These are phyloP conservation scores for Psammodynastes pulverulentus DNA, from an alignment of 2,113 vertebrate species.

Conservation along the genomic window DNA sequence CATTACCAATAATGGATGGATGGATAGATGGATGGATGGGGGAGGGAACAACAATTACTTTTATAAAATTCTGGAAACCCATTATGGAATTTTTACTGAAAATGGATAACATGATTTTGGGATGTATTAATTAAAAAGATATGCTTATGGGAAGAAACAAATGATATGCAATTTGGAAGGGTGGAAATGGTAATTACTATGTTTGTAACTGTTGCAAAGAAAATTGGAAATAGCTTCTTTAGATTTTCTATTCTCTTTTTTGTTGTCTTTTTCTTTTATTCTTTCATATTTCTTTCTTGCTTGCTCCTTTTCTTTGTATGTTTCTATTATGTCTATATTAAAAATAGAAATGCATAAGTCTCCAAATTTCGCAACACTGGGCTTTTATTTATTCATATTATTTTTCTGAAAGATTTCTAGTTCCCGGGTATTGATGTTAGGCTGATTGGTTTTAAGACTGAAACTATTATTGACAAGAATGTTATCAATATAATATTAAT, in stretches of 20 bases:
- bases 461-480: conserved; percentile 72
- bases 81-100: not conserved
- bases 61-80: not conserved
- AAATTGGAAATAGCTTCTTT: not conserved
- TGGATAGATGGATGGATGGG: too few species aligned
- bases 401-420: not conserved
- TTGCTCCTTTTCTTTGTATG: not conserved
- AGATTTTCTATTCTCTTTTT: not conserved
- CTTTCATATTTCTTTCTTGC: not conserved
- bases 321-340: not conserved
- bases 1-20: not conserved
- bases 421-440: too few species aligned
- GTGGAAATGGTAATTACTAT: not conserved
- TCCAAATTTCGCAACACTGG: not conserved
- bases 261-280: not conserved
- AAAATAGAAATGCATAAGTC: not conserved
- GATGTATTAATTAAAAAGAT: not conserved
- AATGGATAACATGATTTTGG: not conserved
- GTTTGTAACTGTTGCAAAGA: not conserved
- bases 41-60: not conserved
- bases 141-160: not conserved
- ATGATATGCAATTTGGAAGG: not conserved
- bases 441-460: too few species aligned
- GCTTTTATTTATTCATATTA: not conserved
- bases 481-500: conserved; percentile 76